These are phyloP conservation scores for Adelphocoris suturalis DNA, from an alignment of 2,888 invertebrate genomes.

Conservation along the genomic window DNA sequence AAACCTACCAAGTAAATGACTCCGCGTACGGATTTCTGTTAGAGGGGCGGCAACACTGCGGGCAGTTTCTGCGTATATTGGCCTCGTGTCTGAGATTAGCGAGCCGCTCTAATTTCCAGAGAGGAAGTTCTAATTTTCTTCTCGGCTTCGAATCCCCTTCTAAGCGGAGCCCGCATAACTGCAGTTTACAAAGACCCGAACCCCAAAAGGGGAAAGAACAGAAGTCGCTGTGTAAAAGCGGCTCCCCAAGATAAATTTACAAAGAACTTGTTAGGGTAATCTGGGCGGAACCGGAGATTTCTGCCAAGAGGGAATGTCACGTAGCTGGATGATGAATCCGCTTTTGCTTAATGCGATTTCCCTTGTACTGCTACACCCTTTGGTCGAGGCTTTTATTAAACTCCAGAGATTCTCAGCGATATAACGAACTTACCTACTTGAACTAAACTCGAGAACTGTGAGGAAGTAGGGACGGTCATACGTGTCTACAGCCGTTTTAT, in stretches of 20 bases:
- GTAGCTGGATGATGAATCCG: slow-evolving; percentile 30
- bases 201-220: background rate
- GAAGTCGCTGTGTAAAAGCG: background rate
- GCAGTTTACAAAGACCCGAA: slow-evolving; percentile 14
- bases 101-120: slow-evolving; percentile 7
- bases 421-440: background rate
- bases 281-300: slow-evolving; percentile 24
- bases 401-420: background rate
- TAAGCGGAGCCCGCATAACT: background rate
- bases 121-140: slow-evolving; percentile 19
- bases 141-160: background rate
- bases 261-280: slow-evolving; percentile 25
- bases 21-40: background rate
- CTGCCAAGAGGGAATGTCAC: slow-evolving; percentile 34
- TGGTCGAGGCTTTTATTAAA: background rate
- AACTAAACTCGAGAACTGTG: too few species aligned
- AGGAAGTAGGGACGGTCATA: too few species aligned
- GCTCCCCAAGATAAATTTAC: slow-evolving; percentile 12
- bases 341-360: slow-evolving; percentile 15
- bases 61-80: background rate
- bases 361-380: background rate
- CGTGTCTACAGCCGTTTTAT: too few species aligned
- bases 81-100: background rate
- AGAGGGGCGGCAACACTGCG: background rate
- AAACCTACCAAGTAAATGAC: too few species aligned